Conservation (phyloP, 2,797 vertebrate species). For the Anguilla obscura region DNA sequence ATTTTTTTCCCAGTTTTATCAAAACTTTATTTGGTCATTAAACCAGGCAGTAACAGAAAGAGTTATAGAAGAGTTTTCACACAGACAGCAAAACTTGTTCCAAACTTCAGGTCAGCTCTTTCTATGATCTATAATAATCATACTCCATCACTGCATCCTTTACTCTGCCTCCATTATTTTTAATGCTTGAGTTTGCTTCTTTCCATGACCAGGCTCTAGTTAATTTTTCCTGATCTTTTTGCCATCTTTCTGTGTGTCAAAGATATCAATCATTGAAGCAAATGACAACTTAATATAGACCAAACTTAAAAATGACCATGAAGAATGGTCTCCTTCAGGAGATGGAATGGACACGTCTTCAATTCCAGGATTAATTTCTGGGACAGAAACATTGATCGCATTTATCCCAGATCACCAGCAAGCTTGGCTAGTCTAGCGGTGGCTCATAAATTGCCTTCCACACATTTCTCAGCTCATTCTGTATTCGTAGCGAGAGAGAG, state of each 20-base stretch:
- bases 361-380: neutral
- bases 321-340: neutral
- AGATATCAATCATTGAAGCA: neutral
- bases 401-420: neutral
- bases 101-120: slow-evolving; percentile 8
- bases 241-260: neutral
- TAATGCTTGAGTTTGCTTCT: neutral
- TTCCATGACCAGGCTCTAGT: neutral
- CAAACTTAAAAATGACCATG: neutral
- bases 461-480: neutral
- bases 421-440: neutral
- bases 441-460: neutral
- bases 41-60: neutral
- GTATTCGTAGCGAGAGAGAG: neutral
- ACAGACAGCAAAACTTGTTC: neutral
- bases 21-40: neutral
- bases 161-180: neutral
- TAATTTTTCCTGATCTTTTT: neutral
- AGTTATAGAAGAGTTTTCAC: neutral
- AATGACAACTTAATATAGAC: neutral
- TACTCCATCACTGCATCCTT: neutral
- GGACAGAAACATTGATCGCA: neutral
- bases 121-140: neutral
- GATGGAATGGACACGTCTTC: neutral
- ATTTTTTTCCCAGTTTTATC: neutral